Base-by-base conservation (phyloP, 2,888 invertebrate genomes). In the Cephus runcator region DNA sequence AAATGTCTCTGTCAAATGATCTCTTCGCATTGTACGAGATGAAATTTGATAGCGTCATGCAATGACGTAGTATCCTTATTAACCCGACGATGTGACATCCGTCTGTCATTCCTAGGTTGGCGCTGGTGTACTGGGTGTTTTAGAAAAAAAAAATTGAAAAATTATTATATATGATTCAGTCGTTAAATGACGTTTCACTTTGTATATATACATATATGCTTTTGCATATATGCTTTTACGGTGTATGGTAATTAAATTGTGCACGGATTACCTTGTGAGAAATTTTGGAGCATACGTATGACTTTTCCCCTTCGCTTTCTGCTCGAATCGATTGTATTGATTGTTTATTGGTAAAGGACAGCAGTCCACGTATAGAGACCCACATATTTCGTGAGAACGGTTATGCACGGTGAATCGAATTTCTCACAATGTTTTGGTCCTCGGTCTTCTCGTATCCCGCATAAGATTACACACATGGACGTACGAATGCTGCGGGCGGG, bases 61-160 rank as follows among this genome's bases (percentile, higher is more conserved):
- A 77, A 82, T 88, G 87, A 87, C 87, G 87, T 79, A 76, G 87
- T 86, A 87, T 88, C 88, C 88, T 88, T 87, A 88, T 88, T 88
- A 88, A 87, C 84, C 81, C 84, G 83, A 81, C 83, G 84, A 77
- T 80, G 81, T 83, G 80, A 85, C 85, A 88, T 88, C 87, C 88
- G 86, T 84, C 81, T 80, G 75, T 78, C 79, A 77, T 74, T 30
- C 12, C 71, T n/a, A 35, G 79, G 82, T 82, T 83, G 79, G 79
- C 82, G 81, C 84, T 85, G 81, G 76, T 81, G 76, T 82, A 77
- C 73, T 73, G 77, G 81, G 78, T 83, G 80, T 81, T 79, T 75
- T 79, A 79, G 31, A 33, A 69, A 31, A 71, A 15, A 71, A 15
- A 56, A 40, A 40, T 23, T 4, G 40, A 40, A 23, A 23, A 9